Evolutionary conservation across 2,888 invertebrate genomes (phyloP).

Genomic region (Callinectes sapidus): DNA sequence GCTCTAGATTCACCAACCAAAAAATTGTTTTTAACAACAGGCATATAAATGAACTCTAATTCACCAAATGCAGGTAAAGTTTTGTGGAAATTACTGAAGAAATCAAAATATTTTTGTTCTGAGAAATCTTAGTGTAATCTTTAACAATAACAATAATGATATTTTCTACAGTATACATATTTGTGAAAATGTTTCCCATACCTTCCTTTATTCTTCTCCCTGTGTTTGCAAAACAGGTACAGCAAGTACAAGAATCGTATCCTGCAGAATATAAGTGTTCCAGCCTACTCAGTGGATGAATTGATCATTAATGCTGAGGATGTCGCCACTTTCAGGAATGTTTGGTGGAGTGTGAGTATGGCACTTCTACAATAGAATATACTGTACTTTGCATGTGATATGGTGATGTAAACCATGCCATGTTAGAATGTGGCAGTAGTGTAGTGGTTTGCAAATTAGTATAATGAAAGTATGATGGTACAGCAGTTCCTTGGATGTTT

Average conservation of each 20-base stretch:
- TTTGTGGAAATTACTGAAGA: too few relatives aligned
- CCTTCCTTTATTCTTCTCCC: conserved; percentile 50
- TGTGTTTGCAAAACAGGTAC: conserved; percentile 76
- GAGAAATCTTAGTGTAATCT: background rate
- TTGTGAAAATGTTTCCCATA: background rate
- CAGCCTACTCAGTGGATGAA: conserved; percentile 84
- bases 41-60: background rate
- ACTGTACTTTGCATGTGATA: background rate
- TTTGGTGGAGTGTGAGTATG: conserved; percentile 77
- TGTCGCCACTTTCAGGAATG: conserved; percentile 75
- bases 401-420: background rate
- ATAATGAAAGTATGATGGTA: background rate
- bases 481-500: background rate
- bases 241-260: conserved; percentile 80
- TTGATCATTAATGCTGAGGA: conserved; percentile 82
- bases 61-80: too few relatives aligned
- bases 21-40: background rate
- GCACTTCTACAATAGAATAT: background rate
- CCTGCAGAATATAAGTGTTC: conserved; percentile 81
- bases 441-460: background rate
- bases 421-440: background rate
- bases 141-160: background rate
- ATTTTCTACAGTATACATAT: background rate
- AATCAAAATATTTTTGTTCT: background rate
- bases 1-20: background rate